Percentiles rank a stretch among this genome's conserved stretches.
These are phyloP conservation scores for Salticus scenicus DNA, from an alignment of 2,888 invertebrate genomes.

Conservation along the genomic window DNA sequence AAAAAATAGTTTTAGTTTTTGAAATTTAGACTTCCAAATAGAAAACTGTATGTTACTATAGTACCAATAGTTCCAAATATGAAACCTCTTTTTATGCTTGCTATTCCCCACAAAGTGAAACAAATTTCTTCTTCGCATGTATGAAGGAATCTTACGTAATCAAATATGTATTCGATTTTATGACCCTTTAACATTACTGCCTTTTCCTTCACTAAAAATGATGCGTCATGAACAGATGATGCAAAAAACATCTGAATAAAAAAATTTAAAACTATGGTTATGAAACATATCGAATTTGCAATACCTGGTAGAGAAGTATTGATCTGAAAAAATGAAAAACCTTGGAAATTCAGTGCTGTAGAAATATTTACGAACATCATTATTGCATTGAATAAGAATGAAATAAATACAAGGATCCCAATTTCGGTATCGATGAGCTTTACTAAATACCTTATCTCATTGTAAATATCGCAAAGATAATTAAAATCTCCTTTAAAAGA, in stretches of 20 bases:
- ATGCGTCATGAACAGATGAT: background rate
- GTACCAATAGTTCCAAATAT: slow-evolving; percentile 18
- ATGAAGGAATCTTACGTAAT: slow-evolving; percentile 10
- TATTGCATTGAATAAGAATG: background rate
- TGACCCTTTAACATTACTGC: background rate
- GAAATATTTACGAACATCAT: background rate
- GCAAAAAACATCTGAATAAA: background rate
- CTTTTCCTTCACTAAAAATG: background rate
- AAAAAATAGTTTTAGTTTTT: too few species aligned
- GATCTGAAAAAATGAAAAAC: background rate
- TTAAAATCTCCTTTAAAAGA: background rate
- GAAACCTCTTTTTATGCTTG: slow-evolving; percentile 30
- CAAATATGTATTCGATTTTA: background rate
- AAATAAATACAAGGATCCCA: background rate
- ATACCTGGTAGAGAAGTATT: background rate
- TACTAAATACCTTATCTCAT: background rate
- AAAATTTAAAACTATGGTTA: background rate
- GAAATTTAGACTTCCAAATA: background rate
- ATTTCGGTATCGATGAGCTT: background rate
- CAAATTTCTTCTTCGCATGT: background rate
- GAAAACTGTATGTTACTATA: slow-evolving; percentile 20
- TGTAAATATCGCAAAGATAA: background rate
- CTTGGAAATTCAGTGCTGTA: background rate
- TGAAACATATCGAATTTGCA: background rate
- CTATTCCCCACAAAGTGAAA: slow-evolving; percentile 28